These are phyloP conservation scores for Prionailurus bengalensis DNA, from an alignment of 2,113 vertebrate species.

Conservation along the genomic window DNA sequence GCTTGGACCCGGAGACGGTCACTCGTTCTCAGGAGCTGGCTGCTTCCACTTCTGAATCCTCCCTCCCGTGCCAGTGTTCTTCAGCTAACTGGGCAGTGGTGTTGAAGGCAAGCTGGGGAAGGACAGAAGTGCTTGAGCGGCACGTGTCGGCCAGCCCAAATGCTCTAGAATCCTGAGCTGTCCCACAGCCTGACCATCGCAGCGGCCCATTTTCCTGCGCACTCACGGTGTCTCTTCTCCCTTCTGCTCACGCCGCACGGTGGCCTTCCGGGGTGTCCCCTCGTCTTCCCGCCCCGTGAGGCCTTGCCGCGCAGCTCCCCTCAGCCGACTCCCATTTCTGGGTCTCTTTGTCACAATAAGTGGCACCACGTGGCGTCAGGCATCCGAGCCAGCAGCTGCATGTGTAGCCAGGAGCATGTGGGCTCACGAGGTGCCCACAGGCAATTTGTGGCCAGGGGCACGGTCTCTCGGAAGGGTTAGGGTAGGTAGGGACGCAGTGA, in stretches of 20 bases:
- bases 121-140: too few species aligned
- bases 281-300: not conserved
- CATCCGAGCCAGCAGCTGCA: not conserved
- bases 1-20: not conserved
- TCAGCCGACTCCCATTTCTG: not conserved
- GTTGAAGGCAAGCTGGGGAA: not conserved
- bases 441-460: not conserved
- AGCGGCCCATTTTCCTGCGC: not conserved
- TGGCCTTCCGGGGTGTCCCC: not conserved
- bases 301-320: not conserved
- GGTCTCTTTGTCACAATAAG: not conserved
- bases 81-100: not conserved
- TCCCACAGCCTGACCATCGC: not conserved
- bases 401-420: not conserved
- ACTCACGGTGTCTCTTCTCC: not conserved
- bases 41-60: not conserved
- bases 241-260: not conserved
- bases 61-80: rapidly evolving
- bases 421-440: not conserved
- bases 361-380: not conserved
- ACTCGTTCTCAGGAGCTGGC: not conserved
- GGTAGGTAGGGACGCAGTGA: too few species aligned
- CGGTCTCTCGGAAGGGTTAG: not conserved
- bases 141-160: not conserved
- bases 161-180: not conserved